Conservation (phyloP, 37 sponge, comb jelly and placozoan genomes). For the Eunapius fragilis region DNA sequence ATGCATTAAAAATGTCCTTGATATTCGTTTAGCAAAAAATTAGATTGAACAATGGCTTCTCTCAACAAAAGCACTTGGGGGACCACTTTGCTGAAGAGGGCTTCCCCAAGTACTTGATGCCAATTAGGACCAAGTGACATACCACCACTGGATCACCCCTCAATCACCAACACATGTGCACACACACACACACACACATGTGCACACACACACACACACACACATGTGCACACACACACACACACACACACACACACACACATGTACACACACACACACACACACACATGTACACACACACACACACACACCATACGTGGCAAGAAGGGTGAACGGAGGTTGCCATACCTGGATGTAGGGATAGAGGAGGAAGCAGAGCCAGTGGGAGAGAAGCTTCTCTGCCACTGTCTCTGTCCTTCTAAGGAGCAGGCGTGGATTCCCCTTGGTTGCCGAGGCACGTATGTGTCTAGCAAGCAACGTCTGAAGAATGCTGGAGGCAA, state of each 20-base stretch:
- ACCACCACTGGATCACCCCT: no score
- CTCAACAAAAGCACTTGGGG: no score
- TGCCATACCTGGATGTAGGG: conserved; percentile 76
- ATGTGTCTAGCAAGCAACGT: conserved; percentile 78
- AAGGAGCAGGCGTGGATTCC: conserved; percentile 81
- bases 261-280: not conserved
- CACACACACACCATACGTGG: conserved; percentile 1
- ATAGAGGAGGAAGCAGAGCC: conserved; percentile 89
- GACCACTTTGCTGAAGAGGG: no score
- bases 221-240: not conserved
- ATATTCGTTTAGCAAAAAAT: no score
- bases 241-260: not conserved
- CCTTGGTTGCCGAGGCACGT: conserved; percentile 46
- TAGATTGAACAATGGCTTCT: no score
- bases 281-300: not conserved
- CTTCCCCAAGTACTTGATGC: no score
- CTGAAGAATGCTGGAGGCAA: conserved; percentile 60
- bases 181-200: not conserved
- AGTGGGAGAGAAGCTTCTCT: conserved; percentile 94
- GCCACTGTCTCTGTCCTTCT: conserved; percentile 85
- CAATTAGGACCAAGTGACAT: no score
- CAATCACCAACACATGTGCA: not conserved
- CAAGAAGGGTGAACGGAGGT: not conserved
- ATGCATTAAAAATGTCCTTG: no score
- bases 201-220: not conserved